Evolutionary conservation across 2,888 invertebrate species (phyloP).

Genomic region (Drosophila phalerata): DNA sequence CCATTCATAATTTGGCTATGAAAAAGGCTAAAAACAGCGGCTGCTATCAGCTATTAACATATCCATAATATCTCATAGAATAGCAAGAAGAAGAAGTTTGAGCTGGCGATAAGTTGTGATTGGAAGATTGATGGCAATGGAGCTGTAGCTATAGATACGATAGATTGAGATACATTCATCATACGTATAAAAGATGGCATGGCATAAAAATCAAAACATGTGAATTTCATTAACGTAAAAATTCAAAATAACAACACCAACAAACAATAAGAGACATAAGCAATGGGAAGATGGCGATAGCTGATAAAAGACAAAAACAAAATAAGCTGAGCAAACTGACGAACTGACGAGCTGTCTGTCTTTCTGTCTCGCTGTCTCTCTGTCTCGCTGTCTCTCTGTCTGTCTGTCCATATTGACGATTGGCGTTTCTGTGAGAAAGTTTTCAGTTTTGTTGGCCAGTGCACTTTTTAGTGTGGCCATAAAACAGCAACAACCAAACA

Average conservation of each 20-base stretch:
- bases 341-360: conserved; percentile 30
- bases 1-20: conserved; percentile 49
- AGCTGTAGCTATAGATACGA: conserved; percentile 10
- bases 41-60: conserved; percentile 53
- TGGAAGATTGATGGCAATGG: conserved; percentile 53
- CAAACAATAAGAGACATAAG: conserved; percentile 4
- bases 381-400: conserved; percentile 28
- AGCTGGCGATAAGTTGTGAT: conserved; percentile 49
- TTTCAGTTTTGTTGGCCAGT: conserved; percentile 71
- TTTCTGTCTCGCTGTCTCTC: conserved; percentile 17
- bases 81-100: conserved; percentile 2
- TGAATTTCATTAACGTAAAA: conserved; percentile 74
- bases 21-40: conserved; percentile 19
- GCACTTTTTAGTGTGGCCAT: conserved; percentile 76
- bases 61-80: conserved; percentile 43
- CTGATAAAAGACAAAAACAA: conserved; percentile 54
- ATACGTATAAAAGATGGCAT: conserved; percentile 45
- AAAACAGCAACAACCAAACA: conserved; percentile 59
- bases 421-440: conserved; percentile 70
- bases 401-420: conserved; percentile 36
- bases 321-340: conserved; percentile 37
- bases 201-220: conserved; percentile 71
- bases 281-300: conserved; percentile 58
- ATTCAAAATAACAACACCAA: conserved; percentile 35
- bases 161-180: conserved; percentile 68